Evolutionary conservation across 2,888 invertebrate species (phyloP), one percentile per base, ranked within the genome.

Genomic region (Nematopogon swammerdamellus): DNA sequence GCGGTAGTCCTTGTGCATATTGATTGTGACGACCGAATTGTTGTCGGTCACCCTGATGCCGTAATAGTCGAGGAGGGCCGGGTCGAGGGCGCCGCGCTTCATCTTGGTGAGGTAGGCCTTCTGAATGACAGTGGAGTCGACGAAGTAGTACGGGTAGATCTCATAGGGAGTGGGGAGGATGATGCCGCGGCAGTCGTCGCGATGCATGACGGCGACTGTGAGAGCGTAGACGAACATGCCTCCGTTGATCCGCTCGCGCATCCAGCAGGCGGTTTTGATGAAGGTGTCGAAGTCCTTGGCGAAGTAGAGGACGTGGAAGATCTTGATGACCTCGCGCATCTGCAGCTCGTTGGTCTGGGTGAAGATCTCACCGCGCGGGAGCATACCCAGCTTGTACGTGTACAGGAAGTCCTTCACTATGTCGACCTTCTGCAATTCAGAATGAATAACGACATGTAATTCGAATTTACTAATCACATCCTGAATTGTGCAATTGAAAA

Each of bases 91-190:
- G 29, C 82, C 84, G 48, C 83, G 85, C 58, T 83, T 81, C 77
- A 83, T 82, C 63, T 83, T 84, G 67, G 85, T 76, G 64, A 82
- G 74, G 58, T 85, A 80, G 1, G 86, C 88, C 60, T 86, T 82
- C 60, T 85, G 82, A 57, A 91, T 85, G 59, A 88, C 80, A 59
- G 88, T 84, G 58, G 83, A 74, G 70, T 87, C 86, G 63, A 89
- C 85, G 80, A 89, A 91, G 71, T 85, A 83, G 66, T 88, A 84
- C 2, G 92, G 92, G 70, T 85, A 84, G 65, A 91, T 83, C 70
- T 92, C 92, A 63, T 91, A 91, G 44, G 85, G 83, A 19, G 89
- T 82, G 19, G 91, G 91, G 18, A 91, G 65, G 45, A 83, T 75
- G 56, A 91, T 72, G 47, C 86, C 87, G 52, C 80, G 73, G 65